Percentiles rank a stretch among this genome's conserved stretches.
Conservation (phyloP, 2,113 vertebrate species). For the Onychorhynchus coronatus region DNA sequence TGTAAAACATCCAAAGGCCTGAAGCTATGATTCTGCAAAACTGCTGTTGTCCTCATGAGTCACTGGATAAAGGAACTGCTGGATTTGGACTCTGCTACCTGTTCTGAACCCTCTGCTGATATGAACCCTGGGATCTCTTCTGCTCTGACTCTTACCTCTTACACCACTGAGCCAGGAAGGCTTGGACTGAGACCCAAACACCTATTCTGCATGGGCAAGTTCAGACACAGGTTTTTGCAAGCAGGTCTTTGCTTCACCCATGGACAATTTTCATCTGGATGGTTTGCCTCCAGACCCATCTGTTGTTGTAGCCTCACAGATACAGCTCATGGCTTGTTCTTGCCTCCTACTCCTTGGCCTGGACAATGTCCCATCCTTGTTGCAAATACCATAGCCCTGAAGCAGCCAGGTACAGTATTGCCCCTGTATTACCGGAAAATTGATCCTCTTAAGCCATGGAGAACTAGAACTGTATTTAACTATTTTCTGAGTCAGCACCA, state of each 20-base stretch:
- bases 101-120: neutral
- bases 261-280: neutral
- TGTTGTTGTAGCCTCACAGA: neutral
- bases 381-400: neutral
- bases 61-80: neutral
- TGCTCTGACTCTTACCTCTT: neutral
- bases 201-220: neutral
- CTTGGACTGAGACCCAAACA: neutral
- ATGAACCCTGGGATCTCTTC: neutral
- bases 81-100: neutral
- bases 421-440: neutral
- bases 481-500: neutral
- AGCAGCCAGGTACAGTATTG: neutral
- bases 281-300: neutral
- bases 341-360: neutral
- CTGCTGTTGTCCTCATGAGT: neutral
- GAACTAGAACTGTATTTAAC: neutral
- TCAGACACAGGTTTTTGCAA: conserved; percentile 24
- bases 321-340: conserved; percentile 14
- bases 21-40: neutral
- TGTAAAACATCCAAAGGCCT: neutral
- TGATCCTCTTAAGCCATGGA: neutral
- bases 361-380: neutral
- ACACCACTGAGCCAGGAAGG: neutral
- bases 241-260: neutral